Percentiles rank a stretch among this genome's conserved stretches.
Conservation (phyloP, 2,888 invertebrate species). For the Anoplius nigerrimus region DNA sequence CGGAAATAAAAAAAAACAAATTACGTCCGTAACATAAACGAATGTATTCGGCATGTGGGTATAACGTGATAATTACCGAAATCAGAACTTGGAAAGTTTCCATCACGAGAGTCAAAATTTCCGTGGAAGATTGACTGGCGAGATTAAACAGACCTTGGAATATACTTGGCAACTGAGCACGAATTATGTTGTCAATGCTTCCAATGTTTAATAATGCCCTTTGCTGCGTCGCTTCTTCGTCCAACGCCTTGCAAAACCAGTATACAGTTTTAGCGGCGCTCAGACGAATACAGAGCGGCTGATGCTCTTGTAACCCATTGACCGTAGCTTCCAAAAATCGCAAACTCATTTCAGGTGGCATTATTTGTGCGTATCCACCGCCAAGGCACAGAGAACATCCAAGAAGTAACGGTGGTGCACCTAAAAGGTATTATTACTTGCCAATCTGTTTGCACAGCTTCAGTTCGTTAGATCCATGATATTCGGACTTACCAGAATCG, state of each 20-base stretch:
- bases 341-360: slow-evolving; percentile 75
- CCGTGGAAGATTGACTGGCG: slow-evolving; percentile 65
- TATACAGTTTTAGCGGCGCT: slow-evolving; percentile 76
- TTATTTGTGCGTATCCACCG: slow-evolving; percentile 76
- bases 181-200: slow-evolving; percentile 59
- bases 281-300: slow-evolving; percentile 77
- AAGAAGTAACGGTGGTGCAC: slow-evolving; percentile 76
- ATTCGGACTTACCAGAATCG: slow-evolving; percentile 68
- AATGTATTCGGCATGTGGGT: neutral
- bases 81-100: slow-evolving; percentile 67
- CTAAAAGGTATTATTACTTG: slow-evolving; percentile 51
- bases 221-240: slow-evolving; percentile 53
- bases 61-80: slow-evolving; percentile 55
- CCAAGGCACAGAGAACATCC: slow-evolving; percentile 79
- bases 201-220: slow-evolving; percentile 39
- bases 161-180: slow-evolving; percentile 66
- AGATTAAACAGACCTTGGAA: slow-evolving; percentile 69
- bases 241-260: slow-evolving; percentile 72
- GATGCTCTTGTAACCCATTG: slow-evolving; percentile 76
- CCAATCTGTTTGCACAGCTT: neutral
- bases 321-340: slow-evolving; percentile 78
- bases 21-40: slow-evolving; percentile 12
- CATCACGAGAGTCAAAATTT: slow-evolving; percentile 67
- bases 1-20: slow-evolving; percentile 38
- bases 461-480: neutral